These are phyloP conservation scores for Malurus melanocephalus DNA, from an alignment of 2,113 vertebrate genomes.

Conservation along the genomic window DNA sequence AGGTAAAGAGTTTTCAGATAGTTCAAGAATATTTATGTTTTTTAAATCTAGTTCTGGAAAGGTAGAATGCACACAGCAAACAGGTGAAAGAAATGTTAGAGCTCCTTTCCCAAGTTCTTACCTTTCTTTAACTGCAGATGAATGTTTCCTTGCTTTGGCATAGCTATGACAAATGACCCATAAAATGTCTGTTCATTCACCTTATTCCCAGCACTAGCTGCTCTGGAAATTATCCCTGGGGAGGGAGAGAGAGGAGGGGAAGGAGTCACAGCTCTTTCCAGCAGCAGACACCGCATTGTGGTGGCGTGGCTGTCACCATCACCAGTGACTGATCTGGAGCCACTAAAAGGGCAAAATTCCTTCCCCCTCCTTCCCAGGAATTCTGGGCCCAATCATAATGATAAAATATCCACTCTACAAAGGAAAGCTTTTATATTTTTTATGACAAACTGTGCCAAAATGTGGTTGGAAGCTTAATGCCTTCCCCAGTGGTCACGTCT, in stretches of 20 bases:
- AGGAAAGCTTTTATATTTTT: not conserved
- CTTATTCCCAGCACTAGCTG: not conserved
- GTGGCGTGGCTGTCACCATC: not conserved
- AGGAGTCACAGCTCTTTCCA: not conserved
- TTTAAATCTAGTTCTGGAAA: not conserved
- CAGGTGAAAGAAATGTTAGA: not conserved
- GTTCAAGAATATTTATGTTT: not conserved
- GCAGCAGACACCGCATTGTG: not conserved
- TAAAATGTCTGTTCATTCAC: not conserved
- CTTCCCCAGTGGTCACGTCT: not conserved
- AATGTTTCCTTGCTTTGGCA: constrained; percentile 1
- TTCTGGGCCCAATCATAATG: not conserved
- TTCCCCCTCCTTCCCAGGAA: not conserved
- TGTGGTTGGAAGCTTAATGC: not conserved
- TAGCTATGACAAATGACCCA: not conserved
- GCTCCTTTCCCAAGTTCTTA: not conserved
- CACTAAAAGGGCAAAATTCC: not conserved
- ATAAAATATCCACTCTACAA: not conserved
- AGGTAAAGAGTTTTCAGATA: not conserved
- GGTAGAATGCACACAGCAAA: not conserved
- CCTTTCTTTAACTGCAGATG: not conserved
- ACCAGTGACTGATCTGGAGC: not conserved
- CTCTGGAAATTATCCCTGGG: not conserved
- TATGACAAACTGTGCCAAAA: not conserved
- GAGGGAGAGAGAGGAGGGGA: not conserved